phyloP scores from a whole-genome alignment of 1,140 invertebrate genomes.

The Oedothorax gibbosus region DNA sequence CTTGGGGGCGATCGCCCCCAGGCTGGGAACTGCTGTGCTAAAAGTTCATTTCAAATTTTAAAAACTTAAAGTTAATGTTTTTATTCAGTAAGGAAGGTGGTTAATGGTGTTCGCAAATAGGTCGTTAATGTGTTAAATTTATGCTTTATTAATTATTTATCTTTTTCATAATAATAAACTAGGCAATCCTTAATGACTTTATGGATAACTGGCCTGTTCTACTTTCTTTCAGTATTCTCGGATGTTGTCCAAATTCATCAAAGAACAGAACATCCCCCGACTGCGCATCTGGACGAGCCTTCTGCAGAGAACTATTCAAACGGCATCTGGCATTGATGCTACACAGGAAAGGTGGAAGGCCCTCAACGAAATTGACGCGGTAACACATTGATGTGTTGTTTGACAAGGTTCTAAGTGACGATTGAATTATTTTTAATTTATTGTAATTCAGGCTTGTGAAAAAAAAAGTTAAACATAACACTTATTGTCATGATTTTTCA shows the following conservation, averaged over 20 bases:
- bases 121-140: not conserved
- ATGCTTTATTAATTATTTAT: not conserved
- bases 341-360: conserved; percentile 97
- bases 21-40: too few relatives aligned
- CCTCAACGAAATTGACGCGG: conserved; percentile 99
- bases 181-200: not conserved
- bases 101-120: too few relatives aligned
- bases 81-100: too few relatives aligned
- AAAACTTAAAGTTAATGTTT: too few relatives aligned
- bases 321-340: conserved; percentile 80
- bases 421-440: too few relatives aligned
- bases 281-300: conserved; percentile 98
- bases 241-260: conserved; percentile 86
- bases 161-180: not conserved
- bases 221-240: conserved; percentile 76
- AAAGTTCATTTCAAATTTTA: too few relatives aligned
- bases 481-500: too few relatives aligned
- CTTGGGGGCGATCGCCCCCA: too few relatives aligned
- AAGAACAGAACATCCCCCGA: conserved; percentile 87
- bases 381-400: not conserved
- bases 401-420: too few relatives aligned
- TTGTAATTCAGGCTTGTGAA: too few relatives aligned
- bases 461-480: too few relatives aligned
- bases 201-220: too few relatives aligned
- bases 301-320: conserved; percentile 95